Conservation (phyloP, 1,140 invertebrate genomes). For the Solen grandis region DNA sequence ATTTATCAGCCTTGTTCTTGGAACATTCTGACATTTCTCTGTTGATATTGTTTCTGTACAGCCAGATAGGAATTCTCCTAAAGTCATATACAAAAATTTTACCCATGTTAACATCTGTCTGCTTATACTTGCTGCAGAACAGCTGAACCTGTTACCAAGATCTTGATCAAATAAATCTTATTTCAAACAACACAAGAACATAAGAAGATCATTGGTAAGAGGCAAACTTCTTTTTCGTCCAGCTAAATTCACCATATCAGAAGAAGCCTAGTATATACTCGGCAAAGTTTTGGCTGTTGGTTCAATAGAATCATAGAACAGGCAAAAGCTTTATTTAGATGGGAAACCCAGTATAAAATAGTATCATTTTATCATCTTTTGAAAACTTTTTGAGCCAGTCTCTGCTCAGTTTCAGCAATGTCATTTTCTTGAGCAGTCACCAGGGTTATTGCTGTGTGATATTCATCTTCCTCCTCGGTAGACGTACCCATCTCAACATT, state of each 20-base stretch:
- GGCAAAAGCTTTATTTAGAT: neutral
- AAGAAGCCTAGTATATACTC: slow-evolving; percentile 37
- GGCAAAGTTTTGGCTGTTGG: slow-evolving; percentile 22
- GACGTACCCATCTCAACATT: too few species aligned
- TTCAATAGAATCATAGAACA: slow-evolving; percentile 37
- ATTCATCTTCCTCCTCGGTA: too few species aligned
- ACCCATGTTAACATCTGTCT: slow-evolving; percentile 62
- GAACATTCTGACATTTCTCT: slow-evolving; percentile 83
- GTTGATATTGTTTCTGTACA: slow-evolving; percentile 23
- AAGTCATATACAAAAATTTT: slow-evolving; percentile 54
- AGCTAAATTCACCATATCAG: neutral
- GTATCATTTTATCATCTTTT: slow-evolving; percentile 8
- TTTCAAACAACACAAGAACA: slow-evolving; percentile 56
- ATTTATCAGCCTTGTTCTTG: slow-evolving; percentile 38
- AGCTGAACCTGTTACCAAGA: slow-evolving; percentile 54
- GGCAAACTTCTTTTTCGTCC: too few species aligned
- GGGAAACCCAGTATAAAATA: slow-evolving; percentile 43
- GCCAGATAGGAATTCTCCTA: slow-evolving; percentile 48
- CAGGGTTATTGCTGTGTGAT: too few species aligned
- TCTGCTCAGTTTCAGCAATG: too few species aligned
- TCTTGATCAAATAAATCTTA: slow-evolving; percentile 50
- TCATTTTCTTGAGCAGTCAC: too few species aligned
- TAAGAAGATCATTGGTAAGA: too few species aligned
- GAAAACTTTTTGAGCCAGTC: too few species aligned
- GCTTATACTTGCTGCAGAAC: slow-evolving; percentile 48